Evolutionary conservation across 2,113 vertebrate species (phyloP).

Genomic region (Climacteris rufus): DNA sequence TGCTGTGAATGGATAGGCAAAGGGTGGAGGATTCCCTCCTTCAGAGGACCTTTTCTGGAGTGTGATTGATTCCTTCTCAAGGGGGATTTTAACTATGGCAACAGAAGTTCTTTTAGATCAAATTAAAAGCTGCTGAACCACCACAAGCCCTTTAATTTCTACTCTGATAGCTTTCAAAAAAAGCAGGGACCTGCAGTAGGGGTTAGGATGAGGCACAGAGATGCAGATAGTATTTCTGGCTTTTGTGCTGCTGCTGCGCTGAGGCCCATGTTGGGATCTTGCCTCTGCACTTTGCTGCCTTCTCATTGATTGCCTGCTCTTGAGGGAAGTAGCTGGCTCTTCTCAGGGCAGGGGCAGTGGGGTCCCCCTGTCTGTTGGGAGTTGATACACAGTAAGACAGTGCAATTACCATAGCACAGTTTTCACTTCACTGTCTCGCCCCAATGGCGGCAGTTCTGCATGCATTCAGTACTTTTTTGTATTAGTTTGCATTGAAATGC

Average conservation of each 20-base stretch:
- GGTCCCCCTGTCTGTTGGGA: not conserved
- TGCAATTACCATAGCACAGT: not conserved
- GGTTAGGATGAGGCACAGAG: not conserved
- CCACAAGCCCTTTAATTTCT: not conserved
- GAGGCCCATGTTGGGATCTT: rapidly evolving
- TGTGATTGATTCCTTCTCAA: not conserved
- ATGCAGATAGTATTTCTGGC: not conserved
- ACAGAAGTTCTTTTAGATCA: not conserved
- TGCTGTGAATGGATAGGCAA: not conserved
- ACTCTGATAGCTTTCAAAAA: not conserved
- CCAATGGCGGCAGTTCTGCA: not conserved
- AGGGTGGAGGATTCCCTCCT: not conserved
- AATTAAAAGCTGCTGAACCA: not conserved
- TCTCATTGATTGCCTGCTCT: not conserved
- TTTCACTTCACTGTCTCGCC: not conserved
- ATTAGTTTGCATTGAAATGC: not conserved
- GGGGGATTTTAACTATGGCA: not conserved
- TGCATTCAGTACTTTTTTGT: not conserved
- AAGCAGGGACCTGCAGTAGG: not conserved
- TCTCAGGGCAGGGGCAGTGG: rapidly evolving
- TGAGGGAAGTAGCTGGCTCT: not conserved
- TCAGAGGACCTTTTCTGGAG: not conserved
- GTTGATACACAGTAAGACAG: not conserved
- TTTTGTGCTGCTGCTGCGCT: not conserved
- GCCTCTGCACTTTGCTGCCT: not conserved